Evolutionary conservation across 2,888 invertebrate species (phyloP).

Genomic region (Phragmatobia fuliginosa): DNA sequence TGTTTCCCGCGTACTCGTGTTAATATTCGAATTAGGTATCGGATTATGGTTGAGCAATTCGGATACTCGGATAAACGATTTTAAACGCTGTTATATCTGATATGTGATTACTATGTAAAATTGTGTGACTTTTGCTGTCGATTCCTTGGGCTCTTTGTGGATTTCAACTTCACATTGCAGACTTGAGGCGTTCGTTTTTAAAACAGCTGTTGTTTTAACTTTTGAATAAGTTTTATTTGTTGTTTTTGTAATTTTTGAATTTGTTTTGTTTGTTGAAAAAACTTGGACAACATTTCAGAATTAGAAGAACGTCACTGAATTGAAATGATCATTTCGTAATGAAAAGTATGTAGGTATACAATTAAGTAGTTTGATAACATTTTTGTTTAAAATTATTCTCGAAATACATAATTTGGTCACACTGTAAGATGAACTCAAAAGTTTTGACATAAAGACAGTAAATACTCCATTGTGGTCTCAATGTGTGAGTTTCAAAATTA

Average conservation of each 20-base stretch:
- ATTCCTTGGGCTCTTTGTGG: background rate
- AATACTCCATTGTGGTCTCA: too few species aligned
- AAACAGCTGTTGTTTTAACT: background rate
- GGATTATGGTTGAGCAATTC: constrained; percentile 62
- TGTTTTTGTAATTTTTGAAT: background rate
- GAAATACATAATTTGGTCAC: background rate
- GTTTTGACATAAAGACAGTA: background rate
- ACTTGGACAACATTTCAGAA: background rate
- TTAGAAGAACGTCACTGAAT: background rate
- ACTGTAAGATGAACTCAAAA: background rate
- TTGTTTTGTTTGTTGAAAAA: background rate
- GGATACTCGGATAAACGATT: constrained; percentile 54
- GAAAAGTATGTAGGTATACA: background rate
- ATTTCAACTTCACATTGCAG: background rate
- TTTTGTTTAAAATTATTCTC: background rate
- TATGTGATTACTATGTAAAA: constrained; percentile 24
- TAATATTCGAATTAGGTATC: constrained; percentile 72
- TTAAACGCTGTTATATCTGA: constrained; percentile 51
- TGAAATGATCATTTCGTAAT: background rate
- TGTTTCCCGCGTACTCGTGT: constrained; percentile 74
- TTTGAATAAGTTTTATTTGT: background rate
- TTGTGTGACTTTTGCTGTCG: constrained; percentile 22
- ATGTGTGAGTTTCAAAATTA: too few species aligned
- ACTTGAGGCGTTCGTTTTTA: background rate
- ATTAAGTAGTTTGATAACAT: background rate